Percentiles rank a stretch among this genome's conserved stretches.
These are phyloP conservation scores for Pachyrhynchus sulphureomaculatus DNA, from an alignment of 1,140 invertebrate species.

Conservation along the genomic window DNA sequence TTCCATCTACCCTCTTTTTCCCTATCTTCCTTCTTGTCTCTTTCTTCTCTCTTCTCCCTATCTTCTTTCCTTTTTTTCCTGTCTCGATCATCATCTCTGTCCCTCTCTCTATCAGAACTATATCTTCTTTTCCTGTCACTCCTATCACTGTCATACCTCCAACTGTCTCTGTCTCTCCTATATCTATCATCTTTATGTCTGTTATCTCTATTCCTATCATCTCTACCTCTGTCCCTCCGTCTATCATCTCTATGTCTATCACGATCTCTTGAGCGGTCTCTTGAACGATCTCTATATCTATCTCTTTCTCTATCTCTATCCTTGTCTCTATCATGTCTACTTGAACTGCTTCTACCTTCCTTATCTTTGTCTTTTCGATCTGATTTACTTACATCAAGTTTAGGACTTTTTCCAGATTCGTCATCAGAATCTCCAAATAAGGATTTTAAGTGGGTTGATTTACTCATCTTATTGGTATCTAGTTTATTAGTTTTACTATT, in stretches of 20 bases:
- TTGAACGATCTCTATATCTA: constrained; percentile 11
- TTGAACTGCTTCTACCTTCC: not conserved
- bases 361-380: constrained; percentile 10
- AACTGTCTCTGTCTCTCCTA: constrained; percentile 15
- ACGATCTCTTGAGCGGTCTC: not conserved
- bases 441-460: constrained; percentile 21
- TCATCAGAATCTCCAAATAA: constrained; percentile 36
- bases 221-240: constrained; percentile 6
- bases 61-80: constrained; percentile 26
- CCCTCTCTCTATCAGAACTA: constrained; percentile 10
- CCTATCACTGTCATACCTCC: constrained; percentile 11
- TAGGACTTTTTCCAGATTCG: constrained; percentile 6
- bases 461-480: constrained; percentile 7
- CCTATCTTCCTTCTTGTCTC: constrained; percentile 22
- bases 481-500: not conserved
- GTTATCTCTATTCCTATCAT: constrained; percentile 21
- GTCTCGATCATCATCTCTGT: constrained; percentile 24
- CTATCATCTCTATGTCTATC: constrained; percentile 16
- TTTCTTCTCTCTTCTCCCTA: constrained; percentile 21
- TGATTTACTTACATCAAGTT: constrained; percentile 7
- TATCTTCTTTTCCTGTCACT: constrained; percentile 23
- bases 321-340: constrained; percentile 4
- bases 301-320: constrained; percentile 14
- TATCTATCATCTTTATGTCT: constrained; percentile 12
- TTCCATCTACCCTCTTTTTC: constrained; percentile 34